phyloP scores from a whole-genome alignment of 2,888 invertebrate species.

The Hypolimnas misippus region DNA sequence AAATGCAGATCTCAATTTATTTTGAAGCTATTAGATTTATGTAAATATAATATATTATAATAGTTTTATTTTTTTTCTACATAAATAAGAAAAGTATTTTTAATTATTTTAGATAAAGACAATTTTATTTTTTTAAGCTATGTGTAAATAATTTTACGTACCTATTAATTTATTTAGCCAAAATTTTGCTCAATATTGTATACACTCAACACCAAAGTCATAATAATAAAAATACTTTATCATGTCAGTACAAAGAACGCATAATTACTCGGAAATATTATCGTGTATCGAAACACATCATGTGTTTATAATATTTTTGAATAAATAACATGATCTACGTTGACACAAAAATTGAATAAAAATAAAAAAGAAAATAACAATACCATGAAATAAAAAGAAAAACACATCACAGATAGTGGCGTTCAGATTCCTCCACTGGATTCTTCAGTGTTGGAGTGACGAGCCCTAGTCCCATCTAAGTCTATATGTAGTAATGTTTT shows the following conservation, averaged over 20 bases:
- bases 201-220: constrained; percentile 83
- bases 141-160: constrained; percentile 69
- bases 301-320: neutral
- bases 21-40: constrained; percentile 81
- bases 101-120: constrained; percentile 74
- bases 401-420: constrained; percentile 40
- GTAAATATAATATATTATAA: constrained; percentile 57
- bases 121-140: constrained; percentile 67
- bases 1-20: constrained; percentile 80
- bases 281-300: neutral
- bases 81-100: constrained; percentile 61
- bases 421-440: constrained; percentile 43
- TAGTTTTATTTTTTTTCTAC: constrained; percentile 66
- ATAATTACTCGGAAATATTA: constrained; percentile 59
- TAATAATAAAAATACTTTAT: constrained; percentile 71
- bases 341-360: neutral
- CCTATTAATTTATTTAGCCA: constrained; percentile 80
- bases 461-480: constrained; percentile 66
- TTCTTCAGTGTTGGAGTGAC: constrained; percentile 39
- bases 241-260: constrained; percentile 80
- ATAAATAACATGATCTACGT: neutral
- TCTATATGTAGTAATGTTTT: constrained; percentile 53
- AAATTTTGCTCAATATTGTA: constrained; percentile 82
- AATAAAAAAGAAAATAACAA: neutral
- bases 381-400: constrained; percentile 8